phyloP scores from a whole-genome alignment of 2,797 vertebrate species.

The Crenuchus spilurus region DNA sequence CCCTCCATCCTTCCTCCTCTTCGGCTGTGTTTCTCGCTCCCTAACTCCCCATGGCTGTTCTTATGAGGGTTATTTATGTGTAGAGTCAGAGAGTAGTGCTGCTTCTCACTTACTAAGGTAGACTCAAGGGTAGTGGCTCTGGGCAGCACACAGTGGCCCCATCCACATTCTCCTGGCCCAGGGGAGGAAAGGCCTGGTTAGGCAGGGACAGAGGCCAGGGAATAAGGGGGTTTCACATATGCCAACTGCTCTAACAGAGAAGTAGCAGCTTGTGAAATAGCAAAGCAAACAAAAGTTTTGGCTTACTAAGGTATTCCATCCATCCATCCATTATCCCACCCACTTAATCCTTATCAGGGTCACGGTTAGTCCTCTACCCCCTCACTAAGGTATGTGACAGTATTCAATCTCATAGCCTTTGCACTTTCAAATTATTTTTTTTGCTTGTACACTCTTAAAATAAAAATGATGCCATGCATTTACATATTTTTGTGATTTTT shows the following conservation, averaged over 20 bases:
- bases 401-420: background rate
- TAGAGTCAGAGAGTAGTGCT: background rate
- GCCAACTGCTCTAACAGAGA: conserved; percentile 11
- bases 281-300: conserved; percentile 27
- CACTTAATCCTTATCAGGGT: too few species aligned
- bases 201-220: background rate
- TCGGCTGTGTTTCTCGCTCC: conserved; percentile 39
- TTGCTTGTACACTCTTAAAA: background rate
- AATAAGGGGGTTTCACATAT: conserved; percentile 10
- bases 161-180: background rate
- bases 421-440: background rate
- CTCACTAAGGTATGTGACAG: background rate
- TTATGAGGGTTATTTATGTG: conserved; percentile 44
- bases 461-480: too few species aligned
- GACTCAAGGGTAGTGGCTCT: conserved; percentile 34
- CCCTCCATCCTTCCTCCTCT: conserved; percentile 28
- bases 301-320: background rate
- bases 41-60: conserved; percentile 45
- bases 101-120: conserved; percentile 33
- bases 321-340: too few species aligned
- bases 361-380: too few species aligned
- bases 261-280: conserved; percentile 13
- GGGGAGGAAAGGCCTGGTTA: conserved; percentile 6
- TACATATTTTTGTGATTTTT: too few species aligned
- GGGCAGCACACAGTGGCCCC: conserved; percentile 23